A percentile compares a stretch with the other conserved stretches of the same genome.
These are phyloP conservation scores for Nowickia ferox DNA, from an alignment of 2,888 invertebrate genomes.

Conservation along the genomic window DNA sequence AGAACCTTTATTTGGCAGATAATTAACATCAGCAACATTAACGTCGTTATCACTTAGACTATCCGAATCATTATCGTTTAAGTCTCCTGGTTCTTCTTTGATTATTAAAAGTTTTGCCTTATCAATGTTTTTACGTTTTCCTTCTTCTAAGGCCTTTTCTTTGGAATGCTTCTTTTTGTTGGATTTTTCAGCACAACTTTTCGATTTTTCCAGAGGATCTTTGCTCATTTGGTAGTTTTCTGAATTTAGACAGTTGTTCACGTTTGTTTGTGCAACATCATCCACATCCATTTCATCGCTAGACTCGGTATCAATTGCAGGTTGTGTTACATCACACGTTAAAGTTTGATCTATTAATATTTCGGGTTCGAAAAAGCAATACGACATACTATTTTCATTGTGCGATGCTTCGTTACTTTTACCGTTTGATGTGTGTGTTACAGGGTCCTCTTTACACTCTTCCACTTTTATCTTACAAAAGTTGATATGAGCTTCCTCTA, in stretches of 20 bases:
- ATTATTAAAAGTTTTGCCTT: background rate
- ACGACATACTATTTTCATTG: conserved; percentile 8
- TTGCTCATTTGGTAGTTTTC: background rate
- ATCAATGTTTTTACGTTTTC: background rate
- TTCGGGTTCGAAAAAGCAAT: conserved; percentile 44
- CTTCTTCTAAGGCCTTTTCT: background rate
- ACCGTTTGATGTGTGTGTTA: background rate
- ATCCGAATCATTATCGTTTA: conserved; percentile 5
- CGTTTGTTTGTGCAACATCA: conserved; percentile 1
- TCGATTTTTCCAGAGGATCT: conserved; percentile 38
- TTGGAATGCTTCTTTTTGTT: background rate
- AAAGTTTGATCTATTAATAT: conserved; percentile 37
- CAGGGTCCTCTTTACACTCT: conserved; percentile 17
- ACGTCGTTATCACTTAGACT: conserved; percentile 3
- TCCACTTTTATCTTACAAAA: conserved; percentile 46
- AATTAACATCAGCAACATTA: background rate
- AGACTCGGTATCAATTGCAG: background rate
- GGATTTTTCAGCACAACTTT: background rate
- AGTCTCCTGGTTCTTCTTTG: conserved; percentile 12
- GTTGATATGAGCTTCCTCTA: conserved; percentile 48
- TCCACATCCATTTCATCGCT: conserved; percentile 12
- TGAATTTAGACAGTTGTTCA: background rate
- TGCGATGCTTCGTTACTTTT: background rate
- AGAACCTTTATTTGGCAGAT: background rate
- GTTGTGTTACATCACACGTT: background rate